These are phyloP conservation scores for Pachydiplax longipennis DNA, from an alignment of 2,888 invertebrate genomes.

Conservation along the genomic window DNA sequence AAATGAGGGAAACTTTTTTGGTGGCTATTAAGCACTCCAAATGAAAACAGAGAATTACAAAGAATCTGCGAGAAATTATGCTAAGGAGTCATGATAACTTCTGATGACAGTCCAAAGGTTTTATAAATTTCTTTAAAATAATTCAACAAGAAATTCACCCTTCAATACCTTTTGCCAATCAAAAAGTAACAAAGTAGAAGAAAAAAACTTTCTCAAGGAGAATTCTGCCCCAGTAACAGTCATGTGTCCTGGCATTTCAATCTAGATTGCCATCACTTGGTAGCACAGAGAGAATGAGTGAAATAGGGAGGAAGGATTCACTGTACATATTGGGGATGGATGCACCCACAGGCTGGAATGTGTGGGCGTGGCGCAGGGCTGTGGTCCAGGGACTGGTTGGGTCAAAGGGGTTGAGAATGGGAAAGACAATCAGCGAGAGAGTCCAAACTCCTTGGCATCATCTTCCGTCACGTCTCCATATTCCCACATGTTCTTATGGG, in stretches of 20 bases:
- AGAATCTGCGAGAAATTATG: not conserved
- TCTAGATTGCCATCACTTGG: constrained; percentile 24
- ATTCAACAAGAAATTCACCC: constrained; percentile 37
- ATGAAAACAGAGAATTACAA: constrained; percentile 7
- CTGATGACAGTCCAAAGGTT: constrained; percentile 23
- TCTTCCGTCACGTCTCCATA: constrained; percentile 99
- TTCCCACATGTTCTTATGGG: constrained; percentile 92
- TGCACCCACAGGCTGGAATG: not conserved
- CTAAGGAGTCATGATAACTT: not conserved
- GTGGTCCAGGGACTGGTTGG: constrained; percentile 45
- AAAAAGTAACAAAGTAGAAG: constrained; percentile 28
- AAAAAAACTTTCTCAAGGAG: constrained; percentile 31
- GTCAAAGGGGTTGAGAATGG: constrained; percentile 48
- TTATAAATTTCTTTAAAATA: constrained; percentile 34
- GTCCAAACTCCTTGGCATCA: constrained; percentile 79
- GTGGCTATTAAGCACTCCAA: constrained; percentile 18
- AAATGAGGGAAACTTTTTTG: constrained; percentile 34
- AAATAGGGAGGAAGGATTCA: constrained; percentile 2
- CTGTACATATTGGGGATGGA: constrained; percentile 8
- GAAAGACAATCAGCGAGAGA: constrained; percentile 52
- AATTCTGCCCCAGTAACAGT: constrained; percentile 12
- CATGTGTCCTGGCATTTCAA: constrained; percentile 1
- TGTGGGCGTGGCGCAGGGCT: not conserved
- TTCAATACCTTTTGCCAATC: constrained; percentile 28
- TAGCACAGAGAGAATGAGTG: constrained; percentile 6